A percentile compares a stretch with the other conserved stretches of the same genome.
These are phyloP conservation scores for Diglossa cyanea DNA, from an alignment of 2,797 vertebrate species.

Conservation along the genomic window DNA sequence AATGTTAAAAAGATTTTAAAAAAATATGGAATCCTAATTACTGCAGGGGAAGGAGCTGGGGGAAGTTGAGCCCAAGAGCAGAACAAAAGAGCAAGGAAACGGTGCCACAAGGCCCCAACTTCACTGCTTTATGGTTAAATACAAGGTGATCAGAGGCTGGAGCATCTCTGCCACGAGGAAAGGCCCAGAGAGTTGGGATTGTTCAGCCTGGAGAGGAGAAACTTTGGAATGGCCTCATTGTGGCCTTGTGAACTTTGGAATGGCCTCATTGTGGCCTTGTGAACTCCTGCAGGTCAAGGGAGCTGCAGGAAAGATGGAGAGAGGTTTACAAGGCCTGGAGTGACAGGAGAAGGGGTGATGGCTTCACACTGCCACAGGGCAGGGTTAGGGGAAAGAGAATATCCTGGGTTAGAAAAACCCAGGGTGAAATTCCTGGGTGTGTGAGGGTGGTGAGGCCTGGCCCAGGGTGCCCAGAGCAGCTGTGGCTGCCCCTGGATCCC, in stretches of 20 bases:
- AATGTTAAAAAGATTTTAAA: constrained; percentile 1
- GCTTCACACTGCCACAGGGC: background rate
- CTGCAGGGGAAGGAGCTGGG: background rate
- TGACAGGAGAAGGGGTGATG: accelerated
- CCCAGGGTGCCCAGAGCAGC: accelerated
- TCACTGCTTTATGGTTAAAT: background rate
- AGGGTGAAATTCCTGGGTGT: background rate
- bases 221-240: accelerated
- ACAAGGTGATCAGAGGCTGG: background rate
- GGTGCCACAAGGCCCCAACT: accelerated
- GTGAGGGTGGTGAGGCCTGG: background rate
- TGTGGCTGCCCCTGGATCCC: background rate
- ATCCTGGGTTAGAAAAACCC: background rate
- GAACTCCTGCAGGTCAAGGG: background rate
- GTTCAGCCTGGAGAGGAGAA: background rate
- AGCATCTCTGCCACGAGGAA: background rate
- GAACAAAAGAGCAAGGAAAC: background rate
- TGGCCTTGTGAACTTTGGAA: background rate
- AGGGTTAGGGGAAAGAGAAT: background rate
- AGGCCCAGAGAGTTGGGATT: background rate
- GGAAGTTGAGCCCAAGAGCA: background rate
- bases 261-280: accelerated
- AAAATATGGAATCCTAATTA: background rate
- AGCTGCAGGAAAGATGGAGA: background rate
- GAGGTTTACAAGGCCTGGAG: background rate